Evolutionary conservation across 2,888 invertebrate species (phyloP), one percentile per base, ranked within the genome.

Genomic region (Ptychoptera contaminata): DNA sequence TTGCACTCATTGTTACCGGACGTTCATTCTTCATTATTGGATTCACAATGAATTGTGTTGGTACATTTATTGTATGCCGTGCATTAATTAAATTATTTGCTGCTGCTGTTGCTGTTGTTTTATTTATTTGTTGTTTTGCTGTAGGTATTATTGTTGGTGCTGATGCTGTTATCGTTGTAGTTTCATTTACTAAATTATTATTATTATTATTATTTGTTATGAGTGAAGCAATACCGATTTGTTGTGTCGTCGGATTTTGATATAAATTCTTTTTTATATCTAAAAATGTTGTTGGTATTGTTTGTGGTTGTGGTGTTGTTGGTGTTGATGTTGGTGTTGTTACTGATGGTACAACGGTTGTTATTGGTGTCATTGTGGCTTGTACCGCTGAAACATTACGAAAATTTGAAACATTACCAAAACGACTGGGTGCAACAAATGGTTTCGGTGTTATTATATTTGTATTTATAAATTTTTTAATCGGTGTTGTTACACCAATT

Each of bases 291-390:
- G 9, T 10, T 38, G 23, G 46, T 16, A 47, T 38, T 34, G 49
- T 48, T 16, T 48, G 48, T 16, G 47, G 48, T 16, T 47, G 46
- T 34, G 50, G 48, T 30, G 50, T 49, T 16, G 49, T 46, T 45
- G 49, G 49, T 36, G 43, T 47, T 39, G 51, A 23, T 8, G 46
- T 42, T n/a, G 49, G 48, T 9, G 50, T 32, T 34, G 47, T 37
- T 14, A 16, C n/a, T 30, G 34, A 37, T 40, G 47, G 4, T 32
- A 30, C 30, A 9, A 30, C 30, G n/a, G 9, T 8, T 37, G 16
- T 40, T 44, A 6, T 10, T 34, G 23, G 11, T 40, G 32, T 43
- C 38, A 32, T 44, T 39, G 16, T 31, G 30, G 16, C 32, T 23
- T 23, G 23, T 23, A 23, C 23, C 3, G 41, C 37, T 12, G 48